These are phyloP conservation scores for Bubo bubo DNA, from an alignment of 2,113 vertebrate species.

Conservation along the genomic window DNA sequence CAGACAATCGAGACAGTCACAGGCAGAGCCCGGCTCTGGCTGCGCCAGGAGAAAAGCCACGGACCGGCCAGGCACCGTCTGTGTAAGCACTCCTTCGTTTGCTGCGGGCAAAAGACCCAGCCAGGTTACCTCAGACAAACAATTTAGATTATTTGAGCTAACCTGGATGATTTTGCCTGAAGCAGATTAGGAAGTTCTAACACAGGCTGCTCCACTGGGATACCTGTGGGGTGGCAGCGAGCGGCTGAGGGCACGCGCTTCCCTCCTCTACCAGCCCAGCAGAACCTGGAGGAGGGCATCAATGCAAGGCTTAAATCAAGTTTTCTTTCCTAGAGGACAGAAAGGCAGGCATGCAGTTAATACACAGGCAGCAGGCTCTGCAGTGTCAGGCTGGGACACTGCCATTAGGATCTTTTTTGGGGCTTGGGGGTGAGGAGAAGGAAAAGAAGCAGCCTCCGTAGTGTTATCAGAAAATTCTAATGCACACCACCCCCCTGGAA, in stretches of 20 bases:
- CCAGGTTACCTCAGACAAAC: not conserved
- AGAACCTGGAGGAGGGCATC: not conserved
- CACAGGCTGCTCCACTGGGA: accelerated
- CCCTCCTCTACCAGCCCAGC: not conserved
- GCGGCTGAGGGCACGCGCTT: accelerated
- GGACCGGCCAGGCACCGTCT: accelerated
- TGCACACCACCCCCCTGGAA: accelerated
- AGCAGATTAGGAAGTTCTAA: not conserved
- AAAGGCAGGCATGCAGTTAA: accelerated
- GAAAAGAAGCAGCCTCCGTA: not conserved
- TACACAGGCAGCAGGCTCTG: not conserved
- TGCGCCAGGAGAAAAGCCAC: not conserved
- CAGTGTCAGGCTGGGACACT: not conserved
- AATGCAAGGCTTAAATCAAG: accelerated
- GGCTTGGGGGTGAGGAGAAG: not conserved
- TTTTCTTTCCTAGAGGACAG: not conserved
- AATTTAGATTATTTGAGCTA: not conserved
- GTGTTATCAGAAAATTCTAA: not conserved
- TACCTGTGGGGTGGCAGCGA: accelerated
- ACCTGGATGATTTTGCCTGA: not conserved
- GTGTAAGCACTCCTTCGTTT: accelerated
- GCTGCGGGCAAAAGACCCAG: not conserved
- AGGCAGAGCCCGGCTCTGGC: not conserved
- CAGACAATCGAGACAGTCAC: not conserved
- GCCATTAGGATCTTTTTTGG: accelerated